phyloP scores from a whole-genome alignment of 2,888 invertebrate genomes.

The Liposcelis brunnea region DNA sequence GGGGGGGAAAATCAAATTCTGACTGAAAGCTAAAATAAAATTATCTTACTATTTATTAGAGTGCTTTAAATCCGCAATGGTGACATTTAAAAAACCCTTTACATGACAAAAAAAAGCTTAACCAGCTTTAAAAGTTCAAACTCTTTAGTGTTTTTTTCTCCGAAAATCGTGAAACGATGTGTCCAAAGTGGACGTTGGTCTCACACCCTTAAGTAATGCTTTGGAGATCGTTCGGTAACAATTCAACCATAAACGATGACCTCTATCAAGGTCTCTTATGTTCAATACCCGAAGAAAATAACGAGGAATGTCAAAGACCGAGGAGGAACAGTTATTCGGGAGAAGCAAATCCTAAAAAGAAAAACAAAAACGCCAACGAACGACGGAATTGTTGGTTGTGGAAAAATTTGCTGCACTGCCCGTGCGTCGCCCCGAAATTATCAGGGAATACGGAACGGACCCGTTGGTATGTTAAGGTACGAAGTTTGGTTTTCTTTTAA shows the following conservation, averaged over 20 bases:
- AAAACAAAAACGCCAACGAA: neutral
- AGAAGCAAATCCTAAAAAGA: neutral
- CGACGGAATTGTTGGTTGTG: neutral
- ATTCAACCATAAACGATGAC: neutral
- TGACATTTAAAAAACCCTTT: too few relatives aligned
- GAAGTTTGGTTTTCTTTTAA: too few relatives aligned
- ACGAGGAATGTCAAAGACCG: neutral
- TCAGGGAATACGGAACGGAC: constrained; percentile 27
- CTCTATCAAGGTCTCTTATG: neutral
- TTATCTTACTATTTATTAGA: too few relatives aligned
- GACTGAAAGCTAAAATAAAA: too few relatives aligned
- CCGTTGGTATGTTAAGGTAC: constrained; percentile 59
- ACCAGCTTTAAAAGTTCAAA: too few relatives aligned
- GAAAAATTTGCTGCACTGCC: constrained; percentile 22
- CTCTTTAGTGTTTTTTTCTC: too few relatives aligned
- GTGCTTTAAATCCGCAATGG: too few relatives aligned
- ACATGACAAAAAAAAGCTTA: too few relatives aligned
- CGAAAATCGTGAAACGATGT: too few relatives aligned
- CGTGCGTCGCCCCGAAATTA: constrained; percentile 14
- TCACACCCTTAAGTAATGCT: constrained; percentile 1
- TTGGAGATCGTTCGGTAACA: neutral
- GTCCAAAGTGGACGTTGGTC: too few relatives aligned
- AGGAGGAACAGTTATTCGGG: neutral
- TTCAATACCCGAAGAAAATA: constrained; percentile 1
- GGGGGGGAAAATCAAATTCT: too few relatives aligned